Evolutionary conservation across 2,888 invertebrate genomes (phyloP).

Genomic region (Andricus quercusramuli): DNA sequence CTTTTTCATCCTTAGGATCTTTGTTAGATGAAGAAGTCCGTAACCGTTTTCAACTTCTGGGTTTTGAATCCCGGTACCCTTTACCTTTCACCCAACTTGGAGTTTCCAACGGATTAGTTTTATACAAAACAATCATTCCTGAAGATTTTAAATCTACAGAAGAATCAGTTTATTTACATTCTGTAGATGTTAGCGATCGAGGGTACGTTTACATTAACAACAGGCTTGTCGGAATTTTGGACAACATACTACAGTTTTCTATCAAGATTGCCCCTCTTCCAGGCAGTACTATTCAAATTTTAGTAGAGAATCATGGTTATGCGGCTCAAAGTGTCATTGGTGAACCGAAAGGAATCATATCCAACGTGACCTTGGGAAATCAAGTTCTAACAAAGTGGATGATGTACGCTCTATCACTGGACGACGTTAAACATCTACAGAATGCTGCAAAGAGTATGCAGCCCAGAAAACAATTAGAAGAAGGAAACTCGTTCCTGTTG

Average conservation of each 20-base stretch:
- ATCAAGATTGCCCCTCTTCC: constrained; percentile 39
- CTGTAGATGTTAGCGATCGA: constrained; percentile 49
- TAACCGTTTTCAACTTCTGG: constrained; percentile 37
- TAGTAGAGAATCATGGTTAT: constrained; percentile 56
- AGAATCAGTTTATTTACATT: constrained; percentile 43
- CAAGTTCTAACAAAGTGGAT: constrained; percentile 52
- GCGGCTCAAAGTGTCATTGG: constrained; percentile 42
- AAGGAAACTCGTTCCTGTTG: constrained; percentile 43
- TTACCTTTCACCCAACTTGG: constrained; percentile 76
- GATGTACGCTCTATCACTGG: constrained; percentile 50
- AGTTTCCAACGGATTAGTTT: constrained; percentile 76
- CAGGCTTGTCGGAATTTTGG: constrained; percentile 49
- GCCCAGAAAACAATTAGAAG: neutral
- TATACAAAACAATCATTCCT: constrained; percentile 75
- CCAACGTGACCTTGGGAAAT: constrained; percentile 49
- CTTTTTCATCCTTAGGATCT: constrained; percentile 51
- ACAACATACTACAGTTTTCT: constrained; percentile 46
- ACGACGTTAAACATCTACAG: constrained; percentile 46
- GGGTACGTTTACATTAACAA: constrained; percentile 50
- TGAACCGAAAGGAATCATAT: constrained; percentile 50
- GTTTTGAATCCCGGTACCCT: constrained; percentile 60
- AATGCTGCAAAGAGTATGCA: constrained; percentile 25
- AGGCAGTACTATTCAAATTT: constrained; percentile 53
- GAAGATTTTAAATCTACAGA: constrained; percentile 38
- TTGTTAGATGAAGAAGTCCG: constrained; percentile 47